phyloP scores from a whole-genome alignment of 2,797 vertebrate genomes.

The Chloroceryle amazona region DNA sequence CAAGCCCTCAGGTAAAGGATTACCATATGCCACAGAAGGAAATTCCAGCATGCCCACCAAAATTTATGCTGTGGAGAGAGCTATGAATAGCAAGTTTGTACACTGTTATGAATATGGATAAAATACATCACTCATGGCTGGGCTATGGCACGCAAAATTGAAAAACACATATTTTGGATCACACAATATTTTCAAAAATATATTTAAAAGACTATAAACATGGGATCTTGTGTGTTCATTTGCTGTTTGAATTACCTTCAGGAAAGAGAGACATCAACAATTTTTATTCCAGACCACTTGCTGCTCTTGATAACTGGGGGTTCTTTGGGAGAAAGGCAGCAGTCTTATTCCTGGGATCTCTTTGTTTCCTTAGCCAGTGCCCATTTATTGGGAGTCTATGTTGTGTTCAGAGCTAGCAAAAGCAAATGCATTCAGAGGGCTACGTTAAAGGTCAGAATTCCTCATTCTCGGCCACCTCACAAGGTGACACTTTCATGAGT shows the following conservation, averaged over 20 bases:
- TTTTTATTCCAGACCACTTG: conserved; percentile 74
- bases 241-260: conserved; percentile 71
- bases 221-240: conserved; percentile 67
- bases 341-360: background rate
- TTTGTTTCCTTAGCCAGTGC: background rate
- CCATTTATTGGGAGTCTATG: background rate
- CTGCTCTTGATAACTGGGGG: conserved; percentile 45
- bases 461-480: accelerated
- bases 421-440: background rate
- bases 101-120: conserved; percentile 84
- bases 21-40: conserved; percentile 81
- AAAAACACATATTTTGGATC: conserved; percentile 84
- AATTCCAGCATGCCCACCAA: conserved; percentile 80
- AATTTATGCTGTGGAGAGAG: conserved; percentile 76
- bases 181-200: conserved; percentile 80
- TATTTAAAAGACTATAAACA: conserved; percentile 84
- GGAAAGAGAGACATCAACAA: conserved; percentile 76
- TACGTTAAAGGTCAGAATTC: background rate
- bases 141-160: conserved; percentile 72
- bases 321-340: conserved; percentile 30
- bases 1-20: conserved; percentile 81
- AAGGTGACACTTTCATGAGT: background rate
- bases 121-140: conserved; percentile 81
- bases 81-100: conserved; percentile 89
- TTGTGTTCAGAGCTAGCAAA: background rate